Percentiles rank a stretch among this genome's conserved stretches.
These are phyloP conservation scores for Schlechtendalia chinensis DNA, from an alignment of 1,140 invertebrate genomes.

Conservation along the genomic window DNA sequence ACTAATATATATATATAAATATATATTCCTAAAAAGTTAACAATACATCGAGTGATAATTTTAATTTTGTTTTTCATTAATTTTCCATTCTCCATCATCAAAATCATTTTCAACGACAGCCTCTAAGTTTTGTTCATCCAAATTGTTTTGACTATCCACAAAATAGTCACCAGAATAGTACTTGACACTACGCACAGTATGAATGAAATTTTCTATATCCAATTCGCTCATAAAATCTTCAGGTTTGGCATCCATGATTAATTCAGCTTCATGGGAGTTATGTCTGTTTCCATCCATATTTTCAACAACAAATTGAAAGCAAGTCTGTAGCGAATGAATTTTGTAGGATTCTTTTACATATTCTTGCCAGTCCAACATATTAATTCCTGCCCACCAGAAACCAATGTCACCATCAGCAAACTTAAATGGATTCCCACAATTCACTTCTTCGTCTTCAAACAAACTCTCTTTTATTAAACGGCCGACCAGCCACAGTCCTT, in stretches of 20 bases:
- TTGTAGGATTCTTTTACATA: slow-evolving; percentile 19
- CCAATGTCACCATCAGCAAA: slow-evolving; percentile 51
- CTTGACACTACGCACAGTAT: slow-evolving; percentile 48
- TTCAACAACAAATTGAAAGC: slow-evolving; percentile 30
- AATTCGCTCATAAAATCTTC: slow-evolving; percentile 41
- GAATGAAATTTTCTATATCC: slow-evolving; percentile 45
- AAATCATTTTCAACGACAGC: neutral
- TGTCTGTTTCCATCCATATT: neutral
- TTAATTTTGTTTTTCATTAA: neutral
- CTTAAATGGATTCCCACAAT: slow-evolving; percentile 49
- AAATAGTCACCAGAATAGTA: slow-evolving; percentile 23
- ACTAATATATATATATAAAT: neutral
- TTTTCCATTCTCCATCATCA: slow-evolving; percentile 15
- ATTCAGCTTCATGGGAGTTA: neutral
- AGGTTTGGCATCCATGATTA: slow-evolving; percentile 32
- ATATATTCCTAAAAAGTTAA: slow-evolving; percentile 17
- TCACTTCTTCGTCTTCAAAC: slow-evolving; percentile 44
- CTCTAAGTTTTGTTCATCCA: slow-evolving; percentile 10
- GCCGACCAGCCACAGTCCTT: slow-evolving; percentile 50
- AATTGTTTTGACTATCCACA: slow-evolving; percentile 10
- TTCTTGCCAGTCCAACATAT: slow-evolving; percentile 50
- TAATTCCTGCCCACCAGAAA: slow-evolving; percentile 52
- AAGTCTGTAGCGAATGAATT: neutral
- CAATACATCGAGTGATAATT: neutral
- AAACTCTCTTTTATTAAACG: slow-evolving; percentile 50